These are phyloP conservation scores for Hucho hucho DNA, from an alignment of 2,113 vertebrate species.

Conservation along the genomic window DNA sequence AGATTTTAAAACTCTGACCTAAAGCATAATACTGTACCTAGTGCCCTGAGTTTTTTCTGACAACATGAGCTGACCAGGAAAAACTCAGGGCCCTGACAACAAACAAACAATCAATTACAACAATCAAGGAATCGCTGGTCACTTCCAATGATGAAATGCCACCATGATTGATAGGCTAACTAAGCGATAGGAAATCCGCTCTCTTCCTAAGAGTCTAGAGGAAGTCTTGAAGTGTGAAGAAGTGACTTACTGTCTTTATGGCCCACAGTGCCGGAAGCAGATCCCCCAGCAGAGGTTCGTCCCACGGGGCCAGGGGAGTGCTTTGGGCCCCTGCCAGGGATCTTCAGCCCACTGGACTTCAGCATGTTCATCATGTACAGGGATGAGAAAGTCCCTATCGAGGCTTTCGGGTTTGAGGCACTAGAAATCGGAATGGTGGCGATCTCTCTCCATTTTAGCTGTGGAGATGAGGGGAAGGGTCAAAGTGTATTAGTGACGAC, in stretches of 20 bases:
- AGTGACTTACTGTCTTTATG: constrained; percentile 89
- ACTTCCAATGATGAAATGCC: constrained; percentile 40
- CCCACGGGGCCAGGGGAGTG: constrained; percentile 88
- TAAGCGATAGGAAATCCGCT: background rate
- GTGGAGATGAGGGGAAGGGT: constrained; percentile 7
- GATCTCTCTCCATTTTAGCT: constrained; percentile 67
- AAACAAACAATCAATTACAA: background rate
- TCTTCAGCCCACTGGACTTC: constrained; percentile 95
- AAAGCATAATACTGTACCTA: too few species aligned
- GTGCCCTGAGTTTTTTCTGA: too few species aligned
- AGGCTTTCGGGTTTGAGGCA: constrained; percentile 47
- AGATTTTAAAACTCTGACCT: too few species aligned
- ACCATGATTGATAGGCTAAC: constrained; percentile 1
- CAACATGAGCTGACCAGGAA: background rate
- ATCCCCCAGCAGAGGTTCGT: constrained; percentile 74
- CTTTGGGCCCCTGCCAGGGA: constrained; percentile 90
- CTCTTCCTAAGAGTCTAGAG: constrained; percentile 12
- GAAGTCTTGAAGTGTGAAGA: constrained; percentile 13
- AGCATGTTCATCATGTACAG: constrained; percentile 80
- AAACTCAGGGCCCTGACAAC: constrained; percentile 12
- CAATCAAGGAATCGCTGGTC: constrained; percentile 4
- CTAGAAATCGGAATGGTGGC: constrained; percentile 57
- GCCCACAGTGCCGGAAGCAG: constrained; percentile 58
- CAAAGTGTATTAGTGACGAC: background rate
- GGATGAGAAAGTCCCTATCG: constrained; percentile 9